Base-by-base conservation (phyloP, 2,113 vertebrate genomes). In the Ammodytes marinus region DNA sequence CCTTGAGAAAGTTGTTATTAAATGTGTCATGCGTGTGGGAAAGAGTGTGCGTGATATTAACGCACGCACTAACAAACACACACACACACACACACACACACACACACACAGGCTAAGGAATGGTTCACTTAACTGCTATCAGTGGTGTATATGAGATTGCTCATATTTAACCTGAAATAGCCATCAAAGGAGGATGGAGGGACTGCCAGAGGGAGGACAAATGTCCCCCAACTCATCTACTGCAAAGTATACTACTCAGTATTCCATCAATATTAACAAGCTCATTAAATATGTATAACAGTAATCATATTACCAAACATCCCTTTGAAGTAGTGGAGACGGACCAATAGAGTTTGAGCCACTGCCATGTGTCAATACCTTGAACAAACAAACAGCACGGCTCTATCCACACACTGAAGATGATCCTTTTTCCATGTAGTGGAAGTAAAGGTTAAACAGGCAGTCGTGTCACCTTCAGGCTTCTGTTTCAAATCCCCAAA, bases 231-330 rank as follows among this genome's bases (percentile, higher is more conserved):
- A 52, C 47, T 60, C 15, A 42, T 72, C 63, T 39, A 69, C 76
- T 79, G 80, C 65, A 86, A 82, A 59, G 71, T 74, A 83, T 40
- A 67, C 68, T 45, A 35, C 74, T 80, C 42, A 58, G 53, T 83
- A 79, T 50, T 72, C 71, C 71, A 85, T 80, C 19, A 82, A 88
- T 82, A 86, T 83, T 89, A 78, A 86, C 52, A 80, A 72, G 75
- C 86, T 88, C 52, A 89, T 93, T 66, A 89, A 93, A 87, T 80
- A 91, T 91, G 87, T 68, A 89, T 47, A 47, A 68, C 19, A 7
- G 69, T 64, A 79, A 74, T 89, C 71, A 77, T 74, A 71, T 86
- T 77, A 85, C 78, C 77, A 85, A 81, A 70, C 71, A 87, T 73
- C 66, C n/a, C 66, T 87, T 88, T 85, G 77, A 89, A 83, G 80